Evolutionary conservation across 2,797 vertebrate species (phyloP), one percentile per base, ranked within the genome.

Genomic region (Scolopax rusticola): DNA sequence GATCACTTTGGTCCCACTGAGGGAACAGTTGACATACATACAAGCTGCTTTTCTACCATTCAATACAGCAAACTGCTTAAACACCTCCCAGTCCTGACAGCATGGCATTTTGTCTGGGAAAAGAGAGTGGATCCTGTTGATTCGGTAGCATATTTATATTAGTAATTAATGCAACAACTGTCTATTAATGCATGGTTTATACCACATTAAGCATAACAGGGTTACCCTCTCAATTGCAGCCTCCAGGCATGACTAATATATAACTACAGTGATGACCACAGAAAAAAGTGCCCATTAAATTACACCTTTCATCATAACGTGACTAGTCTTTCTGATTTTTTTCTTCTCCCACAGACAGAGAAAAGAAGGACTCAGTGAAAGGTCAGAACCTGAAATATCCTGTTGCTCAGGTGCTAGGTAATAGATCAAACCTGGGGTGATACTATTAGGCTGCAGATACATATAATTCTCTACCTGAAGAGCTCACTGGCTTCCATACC

Each of bases 401-500:
- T 65, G 28, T 87, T 41, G 33, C 27, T 75, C 18, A 57, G 18
- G 20, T 13, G 23, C 18, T 12, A 41, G n/a, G 47, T 70, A 88
- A 90, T 14, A 57, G 33, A 84, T 76, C 67, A 63, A 93, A 80
- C 70, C 50, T 25, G 60, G 74, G 25, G 40, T 19, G 27, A 81
- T 4, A 68, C 33, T 45, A 36, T 43, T 15, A 79, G 69, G 65
- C 77, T 95, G 73, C 69, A 90, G 65, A 75, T 27, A 90, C 12
- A 54, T 41, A 78, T 57, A 18, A 64, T 89, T 51, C 84, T 87
- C 43, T 48, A 89, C 70, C 63, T 77, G 74, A 95, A 82, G 88
- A 89, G 74, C 86, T 87, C 89, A 79, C 78, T 94, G 90, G 71
- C 89, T 60, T 93, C 86, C 70, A 87, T 12, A 79, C 8, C 64